phyloP scores from a whole-genome alignment of 2,797 vertebrate species.

The Periparus ater region DNA sequence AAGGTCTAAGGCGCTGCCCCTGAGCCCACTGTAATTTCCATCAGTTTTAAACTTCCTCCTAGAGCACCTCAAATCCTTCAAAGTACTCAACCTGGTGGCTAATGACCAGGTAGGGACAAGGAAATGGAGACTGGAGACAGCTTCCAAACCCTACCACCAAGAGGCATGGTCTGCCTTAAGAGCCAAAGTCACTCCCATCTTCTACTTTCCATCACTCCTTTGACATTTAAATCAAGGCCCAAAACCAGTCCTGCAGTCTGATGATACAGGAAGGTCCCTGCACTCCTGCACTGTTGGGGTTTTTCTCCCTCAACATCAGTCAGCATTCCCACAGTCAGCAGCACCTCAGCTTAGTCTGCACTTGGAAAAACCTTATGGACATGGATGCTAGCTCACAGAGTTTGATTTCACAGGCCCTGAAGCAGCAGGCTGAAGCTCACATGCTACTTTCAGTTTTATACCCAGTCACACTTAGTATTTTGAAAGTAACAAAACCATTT shows the following conservation, averaged over 20 bases:
- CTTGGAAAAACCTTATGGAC: neutral
- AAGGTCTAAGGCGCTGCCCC: neutral
- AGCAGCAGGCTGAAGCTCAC: neutral
- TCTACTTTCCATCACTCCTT: neutral
- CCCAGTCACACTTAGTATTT: neutral
- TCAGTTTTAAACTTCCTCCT: neutral
- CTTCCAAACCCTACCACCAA: neutral
- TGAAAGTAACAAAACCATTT: neutral
- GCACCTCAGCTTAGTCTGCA: neutral
- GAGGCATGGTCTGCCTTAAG: neutral
- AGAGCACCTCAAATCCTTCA: neutral
- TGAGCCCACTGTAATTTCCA: neutral
- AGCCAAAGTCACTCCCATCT: neutral
- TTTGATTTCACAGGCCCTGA: neutral
- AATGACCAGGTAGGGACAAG: neutral
- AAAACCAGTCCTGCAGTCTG: neutral
- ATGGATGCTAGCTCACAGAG: neutral
- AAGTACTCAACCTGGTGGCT: neutral
- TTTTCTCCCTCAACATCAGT: neutral
- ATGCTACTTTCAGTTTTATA: neutral
- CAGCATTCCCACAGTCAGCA: neutral
- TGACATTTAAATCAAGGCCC: constrained; percentile 11
- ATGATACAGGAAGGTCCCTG: neutral
- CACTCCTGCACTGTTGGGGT: neutral
- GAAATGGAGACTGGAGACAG: neutral